Conservation (phyloP, 1,140 invertebrate genomes). For the Drosophila oshimai region DNA sequence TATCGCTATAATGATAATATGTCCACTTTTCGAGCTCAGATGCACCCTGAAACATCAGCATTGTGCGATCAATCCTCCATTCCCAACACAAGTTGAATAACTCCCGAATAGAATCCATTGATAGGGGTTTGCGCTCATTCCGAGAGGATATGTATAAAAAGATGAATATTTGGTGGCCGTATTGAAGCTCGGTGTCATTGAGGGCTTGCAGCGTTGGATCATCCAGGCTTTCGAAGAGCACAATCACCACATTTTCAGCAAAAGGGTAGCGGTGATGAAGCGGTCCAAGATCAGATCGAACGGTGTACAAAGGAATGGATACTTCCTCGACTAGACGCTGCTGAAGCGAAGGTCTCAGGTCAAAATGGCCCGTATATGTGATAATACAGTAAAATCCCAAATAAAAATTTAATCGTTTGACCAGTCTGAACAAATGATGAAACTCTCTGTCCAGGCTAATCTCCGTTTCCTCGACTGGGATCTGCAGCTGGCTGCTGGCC, state of each 20-base stretch:
- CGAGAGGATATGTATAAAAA: neutral
- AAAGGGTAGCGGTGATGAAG: neutral
- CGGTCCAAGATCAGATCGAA: neutral
- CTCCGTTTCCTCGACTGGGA: neutral
- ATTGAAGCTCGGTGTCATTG: neutral
- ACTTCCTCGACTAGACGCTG: neutral
- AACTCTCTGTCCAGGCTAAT: neutral
- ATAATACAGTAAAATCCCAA: neutral
- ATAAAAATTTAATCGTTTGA: too few relatives aligned
- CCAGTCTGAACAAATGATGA: neutral
- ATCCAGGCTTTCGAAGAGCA: neutral
- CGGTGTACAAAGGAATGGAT: neutral
- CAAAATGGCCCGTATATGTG: neutral
- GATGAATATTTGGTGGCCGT: too few relatives aligned
- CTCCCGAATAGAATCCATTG: neutral
- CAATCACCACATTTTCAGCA: neutral
- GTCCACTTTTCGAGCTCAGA: neutral
- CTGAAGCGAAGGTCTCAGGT: constrained; percentile 1
- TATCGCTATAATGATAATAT: neutral
- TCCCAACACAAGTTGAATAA: neutral
- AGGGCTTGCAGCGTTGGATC: neutral
- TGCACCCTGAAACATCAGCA: neutral
- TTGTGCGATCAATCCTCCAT: neutral
- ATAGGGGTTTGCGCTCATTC: neutral
- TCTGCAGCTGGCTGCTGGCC: constrained; percentile 1